Percentiles rank a stretch among this genome's conserved stretches.
Evolutionary conservation across 1,140 invertebrate genomes (phyloP).

Genomic region (Procambarus virginalis): DNA sequence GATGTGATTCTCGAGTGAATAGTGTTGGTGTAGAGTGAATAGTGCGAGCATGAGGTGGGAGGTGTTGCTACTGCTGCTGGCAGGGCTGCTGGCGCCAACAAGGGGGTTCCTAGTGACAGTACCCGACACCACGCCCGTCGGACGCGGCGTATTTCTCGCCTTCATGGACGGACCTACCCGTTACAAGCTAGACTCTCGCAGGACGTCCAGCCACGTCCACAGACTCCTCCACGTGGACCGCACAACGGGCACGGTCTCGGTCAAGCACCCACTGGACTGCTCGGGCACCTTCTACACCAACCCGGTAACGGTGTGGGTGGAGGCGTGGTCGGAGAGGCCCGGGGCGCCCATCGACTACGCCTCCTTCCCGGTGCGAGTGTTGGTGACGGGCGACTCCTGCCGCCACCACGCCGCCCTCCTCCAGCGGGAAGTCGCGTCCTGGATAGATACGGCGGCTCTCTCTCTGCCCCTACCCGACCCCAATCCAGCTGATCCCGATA

Average conservation of each 20-base stretch:
- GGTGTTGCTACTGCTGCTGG: constrained; percentile 43
- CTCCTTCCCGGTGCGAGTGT: constrained; percentile 84
- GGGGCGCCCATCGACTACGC: constrained; percentile 87
- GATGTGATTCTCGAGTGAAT: not conserved
- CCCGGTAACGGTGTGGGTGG: constrained; percentile 88
- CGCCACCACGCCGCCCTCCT: constrained; percentile 76
- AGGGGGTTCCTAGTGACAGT: constrained; percentile 63
- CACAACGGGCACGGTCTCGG: constrained; percentile 82
- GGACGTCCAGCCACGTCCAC: constrained; percentile 87
- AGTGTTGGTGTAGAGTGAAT: constrained; percentile 30
- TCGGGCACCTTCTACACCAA: constrained; percentile 87
- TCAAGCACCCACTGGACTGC: constrained; percentile 84
- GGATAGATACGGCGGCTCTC: constrained; percentile 62
- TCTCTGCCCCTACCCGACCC: constrained; percentile 70
- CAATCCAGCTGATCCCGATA: constrained; percentile 62
- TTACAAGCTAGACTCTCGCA: constrained; percentile 84
- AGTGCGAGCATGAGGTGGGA: constrained; percentile 62
- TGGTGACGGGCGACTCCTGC: constrained; percentile 85
- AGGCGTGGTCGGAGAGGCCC: constrained; percentile 85
- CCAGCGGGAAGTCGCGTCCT: constrained; percentile 51
- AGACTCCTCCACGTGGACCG: constrained; percentile 84
- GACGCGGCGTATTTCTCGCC: constrained; percentile 55
- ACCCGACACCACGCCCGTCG: constrained; percentile 62
- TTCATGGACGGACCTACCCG: constrained; percentile 72
- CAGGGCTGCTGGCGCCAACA: constrained; percentile 45